Evolutionary conservation across 2,888 invertebrate species (phyloP).

Genomic region (Perdita meconis): DNA sequence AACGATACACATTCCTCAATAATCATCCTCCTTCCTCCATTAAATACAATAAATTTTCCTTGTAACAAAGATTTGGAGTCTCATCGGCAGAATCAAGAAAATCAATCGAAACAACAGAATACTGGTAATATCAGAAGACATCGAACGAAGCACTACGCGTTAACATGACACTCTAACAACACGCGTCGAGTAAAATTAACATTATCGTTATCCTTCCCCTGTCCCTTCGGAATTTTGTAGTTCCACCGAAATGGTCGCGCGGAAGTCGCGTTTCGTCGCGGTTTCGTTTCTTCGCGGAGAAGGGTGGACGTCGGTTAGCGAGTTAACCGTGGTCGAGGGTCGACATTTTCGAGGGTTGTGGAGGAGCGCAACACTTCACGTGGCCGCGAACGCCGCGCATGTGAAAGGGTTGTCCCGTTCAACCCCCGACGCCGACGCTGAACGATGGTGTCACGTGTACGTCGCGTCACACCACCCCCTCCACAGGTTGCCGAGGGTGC

Average conservation of each 20-base stretch:
- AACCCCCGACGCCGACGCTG: constrained; percentile 72
- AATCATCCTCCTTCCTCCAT: not conserved
- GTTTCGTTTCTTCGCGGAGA: not conserved
- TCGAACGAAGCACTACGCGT: constrained; percentile 21
- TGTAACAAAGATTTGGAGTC: not conserved
- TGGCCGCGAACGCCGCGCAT: constrained; percentile 79
- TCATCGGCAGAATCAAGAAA: not conserved
- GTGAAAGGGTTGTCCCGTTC: constrained; percentile 74
- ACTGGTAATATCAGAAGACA: constrained; percentile 3
- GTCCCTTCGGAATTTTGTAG: not conserved
- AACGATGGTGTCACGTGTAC: constrained; percentile 79
- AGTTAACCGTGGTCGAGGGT: constrained; percentile 63
- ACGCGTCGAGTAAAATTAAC: not conserved
- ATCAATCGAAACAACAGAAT: not conserved
- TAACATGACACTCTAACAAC: constrained; percentile 8
- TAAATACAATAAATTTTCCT: not conserved
- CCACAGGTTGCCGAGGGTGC: constrained; percentile 55
- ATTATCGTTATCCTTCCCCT: not conserved
- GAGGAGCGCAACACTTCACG: constrained; percentile 70
- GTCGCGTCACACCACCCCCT: constrained; percentile 66
- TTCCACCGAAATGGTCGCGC: not conserved
- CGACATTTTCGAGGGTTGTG: constrained; percentile 67
- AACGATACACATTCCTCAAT: constrained; percentile 5
- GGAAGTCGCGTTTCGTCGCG: no score
- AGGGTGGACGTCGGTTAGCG: constrained; percentile 9